A percentile compares a stretch with the other conserved stretches of the same genome.
phyloP scores from a whole-genome alignment of 2,113 vertebrate species.

The Alexandromys fortis region DNA sequence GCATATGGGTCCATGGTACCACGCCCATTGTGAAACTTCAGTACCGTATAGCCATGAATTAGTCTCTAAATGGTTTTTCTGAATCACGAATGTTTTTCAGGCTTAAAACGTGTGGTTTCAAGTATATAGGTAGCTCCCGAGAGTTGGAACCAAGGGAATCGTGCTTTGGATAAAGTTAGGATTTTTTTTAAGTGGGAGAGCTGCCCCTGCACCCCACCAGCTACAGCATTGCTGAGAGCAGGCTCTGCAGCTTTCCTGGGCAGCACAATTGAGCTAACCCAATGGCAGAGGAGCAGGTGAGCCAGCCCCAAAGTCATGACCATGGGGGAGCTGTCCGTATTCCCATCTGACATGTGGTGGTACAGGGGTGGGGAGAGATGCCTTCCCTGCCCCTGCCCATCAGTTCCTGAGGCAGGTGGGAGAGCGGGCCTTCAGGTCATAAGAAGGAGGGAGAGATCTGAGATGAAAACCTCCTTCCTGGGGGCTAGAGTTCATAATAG shows the following conservation, averaged over 20 bases:
- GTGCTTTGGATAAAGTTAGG: background rate
- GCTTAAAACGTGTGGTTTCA: constrained; percentile 23
- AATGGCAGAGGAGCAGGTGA: background rate
- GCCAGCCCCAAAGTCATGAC: background rate
- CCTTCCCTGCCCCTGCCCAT: background rate
- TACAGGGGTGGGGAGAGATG: background rate
- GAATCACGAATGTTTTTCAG: background rate
- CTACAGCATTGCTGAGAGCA: background rate
- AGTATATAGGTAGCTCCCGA: background rate
- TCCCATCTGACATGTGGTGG: background rate
- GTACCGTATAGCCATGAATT: background rate
- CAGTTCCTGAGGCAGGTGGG: background rate
- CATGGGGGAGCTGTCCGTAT: background rate
- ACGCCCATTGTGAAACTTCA: background rate
- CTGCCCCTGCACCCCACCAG: background rate
- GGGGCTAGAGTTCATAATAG: background rate
- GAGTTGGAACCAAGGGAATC: constrained; percentile 16
- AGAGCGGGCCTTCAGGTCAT: background rate
- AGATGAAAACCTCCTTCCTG: background rate
- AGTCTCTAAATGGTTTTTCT: background rate
- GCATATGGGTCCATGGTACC: fast-evolving
- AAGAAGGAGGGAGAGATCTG: background rate
- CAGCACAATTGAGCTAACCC: background rate
- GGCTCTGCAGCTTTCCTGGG: background rate
- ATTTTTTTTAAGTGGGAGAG: background rate